These are phyloP conservation scores for Pasiphila rectangulata DNA, from an alignment of 2,888 invertebrate species.

Conservation along the genomic window DNA sequence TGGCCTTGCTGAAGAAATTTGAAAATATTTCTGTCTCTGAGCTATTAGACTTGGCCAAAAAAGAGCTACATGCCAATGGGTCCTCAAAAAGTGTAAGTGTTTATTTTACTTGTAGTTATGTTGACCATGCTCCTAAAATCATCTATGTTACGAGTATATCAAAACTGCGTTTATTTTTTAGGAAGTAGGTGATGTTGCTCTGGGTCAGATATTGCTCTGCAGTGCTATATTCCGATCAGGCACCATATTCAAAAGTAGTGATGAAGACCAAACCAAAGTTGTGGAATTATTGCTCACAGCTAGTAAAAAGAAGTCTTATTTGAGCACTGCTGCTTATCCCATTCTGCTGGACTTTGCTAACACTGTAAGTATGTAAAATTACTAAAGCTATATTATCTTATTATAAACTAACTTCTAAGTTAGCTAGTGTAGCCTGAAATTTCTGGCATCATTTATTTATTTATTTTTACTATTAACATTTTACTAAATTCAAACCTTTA, in stretches of 20 bases:
- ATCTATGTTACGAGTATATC: too few species aligned
- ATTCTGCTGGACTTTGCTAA: conserved; percentile 83
- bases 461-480: too few species aligned
- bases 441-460: too few species aligned
- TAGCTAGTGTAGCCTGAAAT: too few species aligned
- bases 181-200: conserved; percentile 87
- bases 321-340: conserved; percentile 80
- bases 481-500: too few species aligned
- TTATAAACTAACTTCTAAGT: too few species aligned
- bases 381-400: too few species aligned
- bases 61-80: conserved; percentile 83
- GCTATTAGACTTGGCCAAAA: conserved; percentile 81
- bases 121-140: too few species aligned
- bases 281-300: conserved; percentile 68
- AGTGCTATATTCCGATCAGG: conserved; percentile 86
- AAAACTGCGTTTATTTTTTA: too few species aligned
- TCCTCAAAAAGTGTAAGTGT: conserved; percentile 84
- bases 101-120: neutral
- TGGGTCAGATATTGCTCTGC: conserved; percentile 86
- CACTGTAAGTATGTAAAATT: conserved; percentile 59
- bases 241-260: conserved; percentile 70
- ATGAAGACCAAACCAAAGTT: conserved; percentile 68
- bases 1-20: conserved; percentile 79
- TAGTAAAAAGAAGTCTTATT: conserved; percentile 83
- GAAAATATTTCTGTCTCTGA: conserved; percentile 72